Percentiles rank a stretch among this genome's conserved stretches.
These are phyloP conservation scores for Fukomys damarensis DNA, from an alignment of 2,113 vertebrate species.

Conservation along the genomic window DNA sequence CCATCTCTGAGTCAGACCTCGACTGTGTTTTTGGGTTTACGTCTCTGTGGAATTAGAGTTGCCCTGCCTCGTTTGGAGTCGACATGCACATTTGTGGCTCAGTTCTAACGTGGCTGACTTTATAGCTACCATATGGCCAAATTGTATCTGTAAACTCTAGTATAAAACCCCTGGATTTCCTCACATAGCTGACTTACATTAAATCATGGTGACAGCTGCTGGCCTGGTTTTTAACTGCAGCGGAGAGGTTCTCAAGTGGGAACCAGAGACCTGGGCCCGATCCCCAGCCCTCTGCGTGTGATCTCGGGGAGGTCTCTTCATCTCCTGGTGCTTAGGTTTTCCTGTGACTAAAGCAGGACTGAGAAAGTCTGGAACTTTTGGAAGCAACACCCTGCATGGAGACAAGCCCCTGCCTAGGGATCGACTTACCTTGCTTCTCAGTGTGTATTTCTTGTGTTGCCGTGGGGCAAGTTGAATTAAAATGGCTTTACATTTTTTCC, in stretches of 20 bases:
- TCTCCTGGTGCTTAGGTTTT: slow-evolving; percentile 10
- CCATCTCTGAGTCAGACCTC: background rate
- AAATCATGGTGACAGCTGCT: slow-evolving; percentile 62
- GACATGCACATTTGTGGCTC: slow-evolving; percentile 47
- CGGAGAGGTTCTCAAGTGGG: slow-evolving; percentile 26
- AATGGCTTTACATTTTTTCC: slow-evolving; percentile 9
- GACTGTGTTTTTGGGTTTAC: slow-evolving; percentile 35
- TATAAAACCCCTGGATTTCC: slow-evolving; percentile 63
- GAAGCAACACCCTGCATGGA: background rate
- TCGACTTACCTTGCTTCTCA: background rate
- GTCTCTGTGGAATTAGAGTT: slow-evolving; percentile 46
- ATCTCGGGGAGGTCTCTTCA: slow-evolving; percentile 26
- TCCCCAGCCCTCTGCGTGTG: background rate
- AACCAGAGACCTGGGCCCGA: background rate
- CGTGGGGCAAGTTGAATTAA: slow-evolving; percentile 24
- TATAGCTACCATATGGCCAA: slow-evolving; percentile 73
- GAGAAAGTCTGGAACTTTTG: background rate
- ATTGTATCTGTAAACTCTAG: slow-evolving; percentile 51
- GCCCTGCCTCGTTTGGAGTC: slow-evolving; percentile 30
- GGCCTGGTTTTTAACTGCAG: slow-evolving; percentile 37
- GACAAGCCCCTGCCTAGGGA: background rate
- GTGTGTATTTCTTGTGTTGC: slow-evolving; percentile 13
- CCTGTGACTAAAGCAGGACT: slow-evolving; percentile 42
- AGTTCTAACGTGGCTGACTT: slow-evolving; percentile 51
- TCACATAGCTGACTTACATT: slow-evolving; percentile 51